Percentiles rank a stretch among this genome's conserved stretches.
Conservation (phyloP, 2,797 vertebrate species). For the Ptychadena robeensis region DNA sequence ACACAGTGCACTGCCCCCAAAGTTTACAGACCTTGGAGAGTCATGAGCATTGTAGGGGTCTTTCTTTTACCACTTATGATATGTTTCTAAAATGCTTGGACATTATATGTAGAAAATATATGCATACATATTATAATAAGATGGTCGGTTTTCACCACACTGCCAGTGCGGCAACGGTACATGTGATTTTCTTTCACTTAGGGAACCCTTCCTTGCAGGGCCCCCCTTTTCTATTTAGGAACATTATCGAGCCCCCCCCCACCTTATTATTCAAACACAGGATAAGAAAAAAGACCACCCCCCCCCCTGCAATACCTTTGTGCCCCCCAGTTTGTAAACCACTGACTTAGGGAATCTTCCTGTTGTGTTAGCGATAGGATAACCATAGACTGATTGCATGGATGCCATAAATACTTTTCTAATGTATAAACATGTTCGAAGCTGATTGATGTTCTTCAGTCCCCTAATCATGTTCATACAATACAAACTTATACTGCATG, state of each 20-base stretch:
- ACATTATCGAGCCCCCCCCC: too few species aligned
- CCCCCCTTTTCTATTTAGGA: too few species aligned
- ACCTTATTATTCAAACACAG: too few species aligned
- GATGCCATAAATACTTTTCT: not conserved
- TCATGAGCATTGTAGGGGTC: too few species aligned
- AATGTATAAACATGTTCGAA: not conserved
- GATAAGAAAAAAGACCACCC: too few species aligned
- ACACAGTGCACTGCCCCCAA: too few species aligned
- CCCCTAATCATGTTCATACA: not conserved
- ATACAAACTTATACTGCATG: not conserved
- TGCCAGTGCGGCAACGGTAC: conserved; percentile 25
- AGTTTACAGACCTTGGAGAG: too few species aligned
- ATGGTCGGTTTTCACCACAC: conserved; percentile 28
- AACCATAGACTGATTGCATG: conserved; percentile 1
- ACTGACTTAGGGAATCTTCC: conserved; percentile 21
- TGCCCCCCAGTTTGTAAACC: too few species aligned
- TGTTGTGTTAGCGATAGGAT: not conserved
- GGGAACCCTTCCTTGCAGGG: too few species aligned
- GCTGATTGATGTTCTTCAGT: not conserved
- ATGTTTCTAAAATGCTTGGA: conserved; percentile 2
- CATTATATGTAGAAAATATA: not conserved
- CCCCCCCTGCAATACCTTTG: too few species aligned
- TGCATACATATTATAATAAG: conserved; percentile 32
- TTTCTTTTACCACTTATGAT: too few species aligned
- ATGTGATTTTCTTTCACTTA: conserved; percentile 35